Evolutionary conservation across 2,113 vertebrate genomes (phyloP), one percentile per base, ranked within the genome.

Genomic region (Tragulus kanchil): DNA sequence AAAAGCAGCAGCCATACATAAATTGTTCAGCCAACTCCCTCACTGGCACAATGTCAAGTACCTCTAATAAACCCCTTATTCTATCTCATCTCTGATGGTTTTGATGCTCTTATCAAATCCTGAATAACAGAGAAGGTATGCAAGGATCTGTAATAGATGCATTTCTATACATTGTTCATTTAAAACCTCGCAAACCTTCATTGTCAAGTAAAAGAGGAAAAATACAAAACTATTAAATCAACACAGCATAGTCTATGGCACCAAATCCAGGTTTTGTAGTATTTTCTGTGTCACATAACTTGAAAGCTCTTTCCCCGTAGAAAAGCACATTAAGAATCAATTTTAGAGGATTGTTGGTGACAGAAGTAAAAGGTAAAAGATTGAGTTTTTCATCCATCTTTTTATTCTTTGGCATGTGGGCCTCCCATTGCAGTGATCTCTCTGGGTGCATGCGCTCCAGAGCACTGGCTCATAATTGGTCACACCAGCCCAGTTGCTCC

Each of bases 181-280:
- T 59, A 83, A 93, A 78, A 23, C 12, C 4, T 42, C 23, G n/a
- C 6, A 36, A 82, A 88, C 1, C 21, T 77, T 88, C n/a, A 81
- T 36, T 85, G 79, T 91, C 67, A 88, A 62, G 45, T 75, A 90
- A 90, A 79, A 42, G 69, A 71, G 17, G 52, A 58, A 81, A 94
- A 86, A 42, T 6, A n/a, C n/a, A 3, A 45, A 31, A 59, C 16
- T 42, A 56, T 12, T 82, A 42, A 71, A 65, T 58, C 8, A 42
- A 31, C 16, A 58, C 1, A 62, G 82, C 82, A 59, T 59, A 73
- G 69, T 67, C 67, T 50, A 5, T n/a, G 59, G 10, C 16, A 82
- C 15, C 26, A 82, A 85, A 65, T 77, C 59, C 78, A 95, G 94
- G 5, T 7, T 85, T 65, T 86, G 15, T 62, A 54, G 12, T 65